These are phyloP conservation scores for Luidia sarsii DNA, from an alignment of 53 echinoderm and acorn worm genomes.

Conservation along the genomic window DNA sequence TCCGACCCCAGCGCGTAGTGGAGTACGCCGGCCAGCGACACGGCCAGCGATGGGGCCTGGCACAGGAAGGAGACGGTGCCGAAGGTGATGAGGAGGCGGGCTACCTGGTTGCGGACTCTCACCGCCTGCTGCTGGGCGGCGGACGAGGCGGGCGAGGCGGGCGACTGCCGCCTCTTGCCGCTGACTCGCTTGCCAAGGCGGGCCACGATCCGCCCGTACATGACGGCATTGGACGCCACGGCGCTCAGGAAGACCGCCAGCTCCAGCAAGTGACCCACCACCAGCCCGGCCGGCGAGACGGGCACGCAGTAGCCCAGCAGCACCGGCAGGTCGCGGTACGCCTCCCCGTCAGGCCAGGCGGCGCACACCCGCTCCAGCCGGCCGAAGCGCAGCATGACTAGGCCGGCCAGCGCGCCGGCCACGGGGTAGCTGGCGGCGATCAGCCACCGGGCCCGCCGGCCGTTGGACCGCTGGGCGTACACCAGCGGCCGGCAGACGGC, in stretches of 20 bases:
- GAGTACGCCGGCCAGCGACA: conserved; percentile 5
- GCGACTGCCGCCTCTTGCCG: not conserved
- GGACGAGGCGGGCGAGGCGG: not conserved
- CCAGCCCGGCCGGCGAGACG: not conserved
- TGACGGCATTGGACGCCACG: conserved; percentile 10
- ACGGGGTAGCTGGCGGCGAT: conserved; percentile 35
- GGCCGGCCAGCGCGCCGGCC: conserved; percentile 22
- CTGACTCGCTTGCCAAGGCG: conserved; percentile 9
- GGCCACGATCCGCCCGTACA: conserved; percentile 31
- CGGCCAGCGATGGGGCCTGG: conserved; percentile 19
- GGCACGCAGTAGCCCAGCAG: conserved; percentile 32
- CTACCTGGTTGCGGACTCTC: conserved; percentile 39
- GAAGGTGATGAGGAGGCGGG: conserved; percentile 28
- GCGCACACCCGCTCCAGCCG: conserved; percentile 7
- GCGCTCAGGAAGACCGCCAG: conserved; percentile 25
- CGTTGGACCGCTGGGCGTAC: conserved; percentile 21
- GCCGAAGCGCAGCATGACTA: conserved; percentile 26
- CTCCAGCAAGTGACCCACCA: conserved; percentile 39
- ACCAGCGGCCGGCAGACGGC: conserved; percentile 47
- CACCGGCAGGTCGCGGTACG: not conserved
- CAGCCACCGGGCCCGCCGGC: not conserved
- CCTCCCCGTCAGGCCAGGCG: conserved; percentile 29
- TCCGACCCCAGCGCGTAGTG: not conserved
- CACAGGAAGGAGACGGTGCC: conserved; percentile 45
- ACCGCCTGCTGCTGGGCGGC: conserved; percentile 14